Conservation (phyloP, 2,797 vertebrate species). For the Prionace glauca region DNA sequence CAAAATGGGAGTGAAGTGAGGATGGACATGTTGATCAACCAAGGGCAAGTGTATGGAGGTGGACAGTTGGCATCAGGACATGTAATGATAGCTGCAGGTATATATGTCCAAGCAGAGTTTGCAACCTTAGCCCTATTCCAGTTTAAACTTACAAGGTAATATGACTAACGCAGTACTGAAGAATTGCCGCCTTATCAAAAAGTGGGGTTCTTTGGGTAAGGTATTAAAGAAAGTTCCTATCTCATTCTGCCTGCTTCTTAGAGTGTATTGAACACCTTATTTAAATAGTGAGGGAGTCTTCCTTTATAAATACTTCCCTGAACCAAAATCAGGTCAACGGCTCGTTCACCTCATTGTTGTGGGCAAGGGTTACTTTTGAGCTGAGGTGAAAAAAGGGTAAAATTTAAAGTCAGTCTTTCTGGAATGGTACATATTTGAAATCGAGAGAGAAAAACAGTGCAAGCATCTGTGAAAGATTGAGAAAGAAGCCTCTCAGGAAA, state of each 20-base stretch:
- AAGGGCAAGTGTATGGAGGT: background rate
- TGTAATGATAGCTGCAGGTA: background rate
- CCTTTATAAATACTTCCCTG: background rate
- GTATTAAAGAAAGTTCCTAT: background rate
- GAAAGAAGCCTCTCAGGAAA: background rate
- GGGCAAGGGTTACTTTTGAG: background rate
- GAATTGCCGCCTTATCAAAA: background rate
- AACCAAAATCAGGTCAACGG: background rate
- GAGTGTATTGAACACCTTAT: background rate
- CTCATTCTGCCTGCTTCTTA: background rate
- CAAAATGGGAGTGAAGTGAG: background rate
- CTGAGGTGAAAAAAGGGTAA: background rate
- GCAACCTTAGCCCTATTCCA: background rate
- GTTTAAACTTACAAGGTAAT: background rate
- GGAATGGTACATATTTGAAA: background rate
- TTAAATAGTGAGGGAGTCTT: background rate
- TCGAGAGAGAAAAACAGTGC: background rate
- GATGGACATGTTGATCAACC: background rate
- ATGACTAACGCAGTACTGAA: background rate
- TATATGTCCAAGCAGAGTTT: background rate
- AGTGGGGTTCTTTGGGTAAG: background rate
- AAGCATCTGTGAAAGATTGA: background rate
- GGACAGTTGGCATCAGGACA: background rate
- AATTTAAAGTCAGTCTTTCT: background rate
- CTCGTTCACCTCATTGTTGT: background rate